Conservation (phyloP, 2,113 vertebrate species). For the Pseudolaguvia tuberculata region DNA sequence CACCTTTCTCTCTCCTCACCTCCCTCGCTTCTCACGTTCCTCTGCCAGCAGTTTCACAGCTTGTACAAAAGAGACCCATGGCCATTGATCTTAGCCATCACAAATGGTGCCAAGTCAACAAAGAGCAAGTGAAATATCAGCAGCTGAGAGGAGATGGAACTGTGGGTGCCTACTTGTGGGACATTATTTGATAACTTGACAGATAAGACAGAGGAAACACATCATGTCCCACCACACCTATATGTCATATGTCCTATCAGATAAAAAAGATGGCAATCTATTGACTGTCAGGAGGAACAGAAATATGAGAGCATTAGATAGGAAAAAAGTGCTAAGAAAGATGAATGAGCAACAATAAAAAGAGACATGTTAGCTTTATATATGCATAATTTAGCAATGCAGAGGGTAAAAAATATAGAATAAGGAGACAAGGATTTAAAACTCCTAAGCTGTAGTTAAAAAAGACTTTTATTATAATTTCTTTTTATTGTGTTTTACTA, state of each 20-base stretch:
- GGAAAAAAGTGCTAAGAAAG: not conserved
- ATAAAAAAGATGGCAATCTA: constrained; percentile 21
- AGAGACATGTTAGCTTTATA: constrained; percentile 2
- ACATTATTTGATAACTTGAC: constrained; percentile 32
- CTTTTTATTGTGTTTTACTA: too few species aligned
- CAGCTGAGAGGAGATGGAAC: constrained; percentile 23
- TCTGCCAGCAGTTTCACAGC: constrained; percentile 46
- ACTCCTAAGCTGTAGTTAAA: too few species aligned
- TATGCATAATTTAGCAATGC: not conserved
- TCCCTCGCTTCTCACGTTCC: constrained; percentile 52
- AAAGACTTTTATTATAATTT: too few species aligned
- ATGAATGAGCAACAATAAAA: not conserved
- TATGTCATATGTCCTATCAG: constrained; percentile 8
- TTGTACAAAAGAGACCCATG: constrained; percentile 43
- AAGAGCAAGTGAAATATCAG: constrained; percentile 48
- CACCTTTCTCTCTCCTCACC: constrained; percentile 40
- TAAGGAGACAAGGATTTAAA: too few species aligned
- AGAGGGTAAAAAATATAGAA: too few species aligned
- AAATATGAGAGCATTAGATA: constrained; percentile 18
- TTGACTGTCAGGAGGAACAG: constrained; percentile 7
- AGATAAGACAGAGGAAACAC: constrained; percentile 9
- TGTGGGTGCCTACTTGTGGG: constrained; percentile 26
- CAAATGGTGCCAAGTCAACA: constrained; percentile 50
- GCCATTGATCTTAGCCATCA: constrained; percentile 47
- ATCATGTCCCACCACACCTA: constrained; percentile 21